Conservation (phyloP, 92 coral and sea anemone genomes). For the Parazoanthus darwini region DNA sequence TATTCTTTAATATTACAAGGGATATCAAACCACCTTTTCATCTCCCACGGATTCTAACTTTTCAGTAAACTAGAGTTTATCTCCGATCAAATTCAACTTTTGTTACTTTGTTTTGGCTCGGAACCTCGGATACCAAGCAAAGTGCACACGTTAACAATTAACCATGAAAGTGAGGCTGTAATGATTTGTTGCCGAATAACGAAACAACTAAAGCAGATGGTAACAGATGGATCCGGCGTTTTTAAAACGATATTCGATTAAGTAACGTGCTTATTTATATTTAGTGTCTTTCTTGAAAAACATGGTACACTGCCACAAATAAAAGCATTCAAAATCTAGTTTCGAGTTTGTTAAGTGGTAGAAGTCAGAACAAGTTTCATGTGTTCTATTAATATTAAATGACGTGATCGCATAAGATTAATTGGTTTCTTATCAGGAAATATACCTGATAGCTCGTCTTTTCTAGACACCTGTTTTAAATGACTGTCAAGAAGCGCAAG, state of each 20-base stretch:
- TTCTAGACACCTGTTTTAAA: not conserved
- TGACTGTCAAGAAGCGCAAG: not conserved
- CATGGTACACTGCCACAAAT: not conserved
- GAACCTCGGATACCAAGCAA: not conserved
- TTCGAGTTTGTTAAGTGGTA: not conserved
- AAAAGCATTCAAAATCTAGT: not conserved
- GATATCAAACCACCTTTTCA: not conserved
- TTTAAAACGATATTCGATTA: not conserved
- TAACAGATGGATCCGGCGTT: not conserved
- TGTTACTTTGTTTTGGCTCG: not conserved
- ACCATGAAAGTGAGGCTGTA: conserved; percentile 22
- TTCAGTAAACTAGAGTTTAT: not conserved
- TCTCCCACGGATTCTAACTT: conserved; percentile 15
- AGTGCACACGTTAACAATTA: not conserved
- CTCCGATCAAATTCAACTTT: not conserved
- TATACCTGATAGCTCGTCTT: conserved; percentile 24
- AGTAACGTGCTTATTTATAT: not conserved
- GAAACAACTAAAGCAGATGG: not conserved
- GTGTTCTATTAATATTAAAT: conserved; percentile 27
- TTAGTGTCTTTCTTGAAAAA: not conserved
- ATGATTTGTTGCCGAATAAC: not conserved
- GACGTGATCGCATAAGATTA: conserved; percentile 11
- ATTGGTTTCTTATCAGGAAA: conserved; percentile 36
- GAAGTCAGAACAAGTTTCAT: conserved; percentile 7
- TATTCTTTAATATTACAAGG: not conserved